phyloP scores from a whole-genome alignment of 2,888 invertebrate species.

The Malthinus flaveolus region DNA sequence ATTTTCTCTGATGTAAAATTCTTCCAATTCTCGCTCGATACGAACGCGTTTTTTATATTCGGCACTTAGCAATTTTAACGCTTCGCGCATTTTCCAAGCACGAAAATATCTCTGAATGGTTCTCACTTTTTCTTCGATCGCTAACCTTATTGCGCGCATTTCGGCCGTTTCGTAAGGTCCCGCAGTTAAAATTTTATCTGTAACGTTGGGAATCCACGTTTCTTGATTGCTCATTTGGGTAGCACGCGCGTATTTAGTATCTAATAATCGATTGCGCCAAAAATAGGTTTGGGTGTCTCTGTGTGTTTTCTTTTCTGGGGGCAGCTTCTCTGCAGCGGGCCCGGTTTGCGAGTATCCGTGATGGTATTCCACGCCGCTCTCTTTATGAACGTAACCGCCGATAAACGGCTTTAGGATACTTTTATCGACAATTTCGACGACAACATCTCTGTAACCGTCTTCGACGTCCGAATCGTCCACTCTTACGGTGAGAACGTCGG shows the following conservation, averaged over 20 bases:
- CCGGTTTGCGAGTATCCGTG: constrained; percentile 85
- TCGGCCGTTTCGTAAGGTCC: constrained; percentile 69
- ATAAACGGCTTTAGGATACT: constrained; percentile 73
- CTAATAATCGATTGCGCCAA: constrained; percentile 59
- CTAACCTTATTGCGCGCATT: constrained; percentile 61
- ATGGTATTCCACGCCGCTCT: constrained; percentile 72
- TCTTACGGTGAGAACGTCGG: constrained; percentile 61
- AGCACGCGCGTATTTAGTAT: constrained; percentile 60
- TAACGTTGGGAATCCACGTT: constrained; percentile 63
- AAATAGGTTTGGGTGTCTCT: constrained; percentile 68
- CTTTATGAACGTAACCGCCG: constrained; percentile 77
- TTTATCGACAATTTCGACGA: constrained; percentile 63
- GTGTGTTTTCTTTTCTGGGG: constrained; percentile 58
- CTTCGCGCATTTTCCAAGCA: constrained; percentile 60
- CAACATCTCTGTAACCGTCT: constrained; percentile 54
- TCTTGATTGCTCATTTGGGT: constrained; percentile 65
- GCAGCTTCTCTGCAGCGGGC: constrained; percentile 60
- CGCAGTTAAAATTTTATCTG: constrained; percentile 64
- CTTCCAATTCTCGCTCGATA: constrained; percentile 59
- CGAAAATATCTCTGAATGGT: constrained; percentile 68
- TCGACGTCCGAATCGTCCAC: constrained; percentile 52
- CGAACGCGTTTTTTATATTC: constrained; percentile 58
- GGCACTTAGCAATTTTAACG: constrained; percentile 56
- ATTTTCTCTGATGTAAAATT: constrained; percentile 55
- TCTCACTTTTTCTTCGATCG: constrained; percentile 60